These are phyloP conservation scores for Equus przewalskii DNA, from an alignment of 2,113 vertebrate genomes.

Conservation along the genomic window DNA sequence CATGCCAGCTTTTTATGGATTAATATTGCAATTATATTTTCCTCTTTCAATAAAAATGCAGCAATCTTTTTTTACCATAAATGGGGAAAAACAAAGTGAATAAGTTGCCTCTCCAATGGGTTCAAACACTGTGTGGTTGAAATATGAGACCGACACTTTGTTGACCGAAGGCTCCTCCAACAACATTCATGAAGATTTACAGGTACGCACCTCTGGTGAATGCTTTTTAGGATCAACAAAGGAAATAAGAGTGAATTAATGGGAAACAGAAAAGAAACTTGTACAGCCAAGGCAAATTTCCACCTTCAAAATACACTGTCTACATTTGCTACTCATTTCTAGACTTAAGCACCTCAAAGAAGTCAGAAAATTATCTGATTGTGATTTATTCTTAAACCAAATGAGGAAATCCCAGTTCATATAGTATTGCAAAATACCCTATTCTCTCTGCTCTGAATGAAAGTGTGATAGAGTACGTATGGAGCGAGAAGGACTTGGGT, in stretches of 20 bases:
- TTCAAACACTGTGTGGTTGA: not conserved
- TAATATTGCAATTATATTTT: constrained; percentile 66
- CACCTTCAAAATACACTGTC: constrained; percentile 25
- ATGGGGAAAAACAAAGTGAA: constrained; percentile 49
- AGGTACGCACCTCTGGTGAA: not conserved
- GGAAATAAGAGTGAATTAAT: not conserved
- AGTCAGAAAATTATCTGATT: constrained; percentile 17
- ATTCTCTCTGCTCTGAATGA: not conserved
- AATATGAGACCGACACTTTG: constrained; percentile 42
- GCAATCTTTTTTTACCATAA: constrained; percentile 52
- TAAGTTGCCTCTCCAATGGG: not conserved
- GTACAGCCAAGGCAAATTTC: not conserved
- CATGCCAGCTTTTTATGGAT: constrained; percentile 57
- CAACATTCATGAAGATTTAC: not conserved
- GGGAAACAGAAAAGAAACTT: not conserved
- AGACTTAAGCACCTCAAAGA: constrained; percentile 15
- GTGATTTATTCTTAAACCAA: constrained; percentile 58
- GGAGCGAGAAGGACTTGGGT: not conserved
- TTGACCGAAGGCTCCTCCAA: constrained; percentile 36
- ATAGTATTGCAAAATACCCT: not conserved
- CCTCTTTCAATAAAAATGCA: constrained; percentile 69
- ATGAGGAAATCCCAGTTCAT: not conserved
- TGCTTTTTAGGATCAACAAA: constrained; percentile 25
- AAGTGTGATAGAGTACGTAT: not conserved
- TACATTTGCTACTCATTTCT: constrained; percentile 41